A percentile compares a stretch with the other conserved stretches of the same genome.
These are phyloP conservation scores for Myrmecobius fasciatus DNA, from an alignment of 2,113 vertebrate genomes.

Conservation along the genomic window DNA sequence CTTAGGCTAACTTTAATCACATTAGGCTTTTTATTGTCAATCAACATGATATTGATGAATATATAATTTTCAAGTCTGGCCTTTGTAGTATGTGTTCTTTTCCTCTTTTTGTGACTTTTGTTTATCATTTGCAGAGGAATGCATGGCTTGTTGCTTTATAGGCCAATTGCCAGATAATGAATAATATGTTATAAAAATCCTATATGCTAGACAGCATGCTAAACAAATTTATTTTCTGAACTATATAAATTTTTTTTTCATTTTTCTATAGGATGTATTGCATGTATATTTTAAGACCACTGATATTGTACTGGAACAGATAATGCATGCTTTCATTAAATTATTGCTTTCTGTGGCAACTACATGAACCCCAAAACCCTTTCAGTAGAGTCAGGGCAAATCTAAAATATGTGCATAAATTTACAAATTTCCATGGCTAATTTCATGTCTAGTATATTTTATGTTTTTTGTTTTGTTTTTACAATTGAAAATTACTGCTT, in stretches of 20 bases:
- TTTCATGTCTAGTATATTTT: constrained; percentile 41
- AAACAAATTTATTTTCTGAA: constrained; percentile 58
- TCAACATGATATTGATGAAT: background rate
- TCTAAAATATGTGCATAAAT: constrained; percentile 63
- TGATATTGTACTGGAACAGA: constrained; percentile 46
- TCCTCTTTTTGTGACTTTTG: constrained; percentile 21
- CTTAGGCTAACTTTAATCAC: background rate
- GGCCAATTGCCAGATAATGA: constrained; percentile 28
- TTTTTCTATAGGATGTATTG: constrained; percentile 37
- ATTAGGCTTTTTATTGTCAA: constrained; percentile 27
- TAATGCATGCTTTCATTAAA: constrained; percentile 55
- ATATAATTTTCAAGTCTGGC: background rate
- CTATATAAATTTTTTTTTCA: background rate
- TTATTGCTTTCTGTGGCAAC: constrained; percentile 67
- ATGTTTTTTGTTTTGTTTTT: background rate
- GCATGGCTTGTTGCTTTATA: constrained; percentile 66
- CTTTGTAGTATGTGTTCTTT: constrained; percentile 26
- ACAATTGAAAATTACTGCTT: background rate
- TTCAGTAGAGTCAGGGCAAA: constrained; percentile 60
- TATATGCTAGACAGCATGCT: constrained; percentile 35
- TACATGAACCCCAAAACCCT: constrained; percentile 50
- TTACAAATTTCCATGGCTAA: constrained; percentile 35
- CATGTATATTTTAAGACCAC: background rate
- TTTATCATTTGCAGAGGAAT: constrained; percentile 2
- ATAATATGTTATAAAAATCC: constrained; percentile 31